Percentiles rank a stretch among this genome's conserved stretches.
Conservation (phyloP, 2,113 vertebrate species). For the Peromyscus polionotus region DNA sequence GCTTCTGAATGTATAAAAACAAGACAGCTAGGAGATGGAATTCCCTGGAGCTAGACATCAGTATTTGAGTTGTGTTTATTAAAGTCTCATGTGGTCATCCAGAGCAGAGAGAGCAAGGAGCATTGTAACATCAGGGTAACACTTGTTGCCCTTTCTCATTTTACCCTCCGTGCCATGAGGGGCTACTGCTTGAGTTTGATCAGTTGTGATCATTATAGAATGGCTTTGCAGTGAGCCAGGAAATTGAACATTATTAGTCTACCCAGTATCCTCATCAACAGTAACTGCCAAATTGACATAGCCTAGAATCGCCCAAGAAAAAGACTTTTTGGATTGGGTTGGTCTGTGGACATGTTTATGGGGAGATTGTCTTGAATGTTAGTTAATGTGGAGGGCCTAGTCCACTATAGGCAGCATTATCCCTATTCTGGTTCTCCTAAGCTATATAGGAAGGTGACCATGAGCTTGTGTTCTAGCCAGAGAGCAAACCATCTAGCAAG, state of each 20-base stretch:
- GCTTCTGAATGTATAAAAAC: background rate
- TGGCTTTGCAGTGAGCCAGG: background rate
- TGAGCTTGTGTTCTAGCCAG: background rate
- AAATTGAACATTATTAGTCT: background rate
- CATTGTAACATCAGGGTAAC: background rate
- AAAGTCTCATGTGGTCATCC: background rate
- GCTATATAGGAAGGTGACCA: background rate
- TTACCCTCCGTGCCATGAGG: background rate
- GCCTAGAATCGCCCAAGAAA: background rate
- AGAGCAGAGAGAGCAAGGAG: background rate
- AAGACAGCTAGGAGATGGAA: fast-evolving
- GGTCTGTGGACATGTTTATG: background rate
- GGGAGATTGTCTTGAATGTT: background rate
- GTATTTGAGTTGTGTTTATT: background rate
- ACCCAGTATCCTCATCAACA: background rate
- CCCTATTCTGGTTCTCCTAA: background rate
- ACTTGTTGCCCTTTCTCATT: background rate
- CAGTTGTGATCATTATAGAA: no score
- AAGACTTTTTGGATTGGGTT: background rate
- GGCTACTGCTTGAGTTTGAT: background rate
- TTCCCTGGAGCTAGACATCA: background rate
- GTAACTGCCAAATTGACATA: background rate
- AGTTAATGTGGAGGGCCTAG: background rate
- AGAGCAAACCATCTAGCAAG: background rate
- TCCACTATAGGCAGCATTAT: background rate